Base-by-base conservation (phyloP, 1,140 invertebrate species). In the Pseudomyrmex gracilis region DNA sequence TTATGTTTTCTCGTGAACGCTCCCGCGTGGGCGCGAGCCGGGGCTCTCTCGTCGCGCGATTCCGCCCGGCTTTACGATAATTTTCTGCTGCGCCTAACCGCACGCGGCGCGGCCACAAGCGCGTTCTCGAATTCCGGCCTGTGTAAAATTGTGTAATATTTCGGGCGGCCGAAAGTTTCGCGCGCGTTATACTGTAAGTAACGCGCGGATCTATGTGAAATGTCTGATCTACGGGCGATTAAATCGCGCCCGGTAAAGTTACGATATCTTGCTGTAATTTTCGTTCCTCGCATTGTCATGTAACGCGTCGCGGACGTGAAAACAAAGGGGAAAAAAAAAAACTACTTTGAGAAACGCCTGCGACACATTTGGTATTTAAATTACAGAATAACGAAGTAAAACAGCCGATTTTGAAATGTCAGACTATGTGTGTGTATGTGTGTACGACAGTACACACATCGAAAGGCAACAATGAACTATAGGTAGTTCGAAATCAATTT, bases 21-120 rank as follows among this genome's bases (percentile, higher is more conserved):
- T 13, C 43, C 53, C 20, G 83, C 68, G 76, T 86, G 83, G 85
- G 85, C 64, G 85, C 64, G 83, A 64, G 58, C 53, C 68, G 57
- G 55, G 58, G 20, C 49, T 34, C 64, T 53, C 51, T 73, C 70
- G 70, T 34, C 76, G 22, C 24, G 58, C 85, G 49, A 87, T 77
- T 73, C 85, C 3, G 63, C 43, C 76, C 51, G 80, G 57, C 55
- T 57, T 68, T 51, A 58, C 77, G 78, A 86, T 66, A 83, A 83
- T 83, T 77, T 64, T 58, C 78, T 47, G 51, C 47, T 58, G 60
- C 71, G 49, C 49, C 67, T 34, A 45, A 45, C 55, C 17, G 43
- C 12, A n/a, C 55, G 71, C 71, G 55, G 63, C 47, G 64, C 51
- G 24, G 49, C 34, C 49, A 53, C 49, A 51, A 45, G 51, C 51